These are phyloP conservation scores for Epinephelus cyanopodus DNA, from an alignment of 2,113 vertebrate species.

Conservation along the genomic window DNA sequence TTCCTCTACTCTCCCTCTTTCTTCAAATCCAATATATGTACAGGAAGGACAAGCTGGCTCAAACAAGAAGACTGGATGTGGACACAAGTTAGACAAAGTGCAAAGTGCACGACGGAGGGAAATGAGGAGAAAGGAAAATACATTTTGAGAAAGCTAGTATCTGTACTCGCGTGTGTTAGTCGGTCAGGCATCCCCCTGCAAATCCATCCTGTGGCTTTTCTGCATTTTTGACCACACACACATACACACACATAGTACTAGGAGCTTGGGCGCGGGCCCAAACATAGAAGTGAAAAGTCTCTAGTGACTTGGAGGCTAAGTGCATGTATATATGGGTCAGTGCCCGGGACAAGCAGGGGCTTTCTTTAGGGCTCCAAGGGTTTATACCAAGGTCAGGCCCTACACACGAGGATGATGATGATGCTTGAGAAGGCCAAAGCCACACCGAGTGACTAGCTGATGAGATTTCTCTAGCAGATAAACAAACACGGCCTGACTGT, in stretches of 20 bases:
- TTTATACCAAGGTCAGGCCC: constrained; percentile 76
- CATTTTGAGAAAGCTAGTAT: constrained; percentile 7
- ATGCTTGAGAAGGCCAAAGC: constrained; percentile 56
- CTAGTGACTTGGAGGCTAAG: constrained; percentile 73
- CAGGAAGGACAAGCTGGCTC: constrained; percentile 37
- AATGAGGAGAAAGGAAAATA: not conserved
- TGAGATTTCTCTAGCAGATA: constrained; percentile 72
- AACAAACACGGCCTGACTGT: constrained; percentile 73
- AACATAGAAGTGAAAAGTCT: constrained; percentile 78
- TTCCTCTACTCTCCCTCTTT: constrained; percentile 15
- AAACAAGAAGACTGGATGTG: constrained; percentile 1
- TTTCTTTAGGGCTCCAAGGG: constrained; percentile 71
- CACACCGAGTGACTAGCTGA: constrained; percentile 55
- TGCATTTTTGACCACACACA: constrained; percentile 54
- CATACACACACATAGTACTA: constrained; percentile 31
- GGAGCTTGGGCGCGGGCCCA: constrained; percentile 58
- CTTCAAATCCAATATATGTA: constrained; percentile 48
- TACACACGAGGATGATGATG: constrained; percentile 52
- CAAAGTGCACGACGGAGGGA: constrained; percentile 2
- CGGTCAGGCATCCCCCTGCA: constrained; percentile 30
- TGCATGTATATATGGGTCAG: constrained; percentile 61
- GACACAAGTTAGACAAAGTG: constrained; percentile 16
- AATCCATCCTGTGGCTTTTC: constrained; percentile 63
- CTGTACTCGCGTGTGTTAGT: constrained; percentile 34
- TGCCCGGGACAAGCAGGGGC: constrained; percentile 62